A percentile compares a stretch with the other conserved stretches of the same genome.
Evolutionary conservation across 2,797 vertebrate genomes (phyloP).

Genomic region (Hipposideros larvatus): DNA sequence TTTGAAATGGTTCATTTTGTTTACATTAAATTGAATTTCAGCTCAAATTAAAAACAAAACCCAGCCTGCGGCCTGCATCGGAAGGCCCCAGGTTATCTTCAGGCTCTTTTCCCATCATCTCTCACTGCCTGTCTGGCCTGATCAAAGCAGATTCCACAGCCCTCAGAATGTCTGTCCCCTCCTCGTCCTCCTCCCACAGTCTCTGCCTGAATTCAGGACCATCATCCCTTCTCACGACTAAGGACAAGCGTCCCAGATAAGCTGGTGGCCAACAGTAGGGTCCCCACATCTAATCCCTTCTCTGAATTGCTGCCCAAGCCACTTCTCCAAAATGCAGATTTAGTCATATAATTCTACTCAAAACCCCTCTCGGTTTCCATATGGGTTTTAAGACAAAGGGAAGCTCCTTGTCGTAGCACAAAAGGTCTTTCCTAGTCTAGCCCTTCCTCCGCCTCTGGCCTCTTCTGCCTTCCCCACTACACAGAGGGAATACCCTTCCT

Average conservation of each 20-base stretch:
- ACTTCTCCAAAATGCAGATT: slow-evolving; percentile 1
- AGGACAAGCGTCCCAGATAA: not conserved
- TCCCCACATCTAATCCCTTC: not conserved
- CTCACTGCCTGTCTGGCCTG: not conserved
- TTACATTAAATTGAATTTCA: slow-evolving; percentile 16
- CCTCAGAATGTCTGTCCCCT: not conserved
- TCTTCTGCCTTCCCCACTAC: not conserved
- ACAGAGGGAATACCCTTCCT: not conserved
- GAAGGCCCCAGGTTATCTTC: slow-evolving; percentile 32
- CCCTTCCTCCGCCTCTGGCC: not conserved
- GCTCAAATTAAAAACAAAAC: not conserved
- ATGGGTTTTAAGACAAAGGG: not conserved
- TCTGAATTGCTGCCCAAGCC: not conserved
- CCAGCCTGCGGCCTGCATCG: not conserved
- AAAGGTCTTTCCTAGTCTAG: not conserved
- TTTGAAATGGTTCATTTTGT: not conserved
- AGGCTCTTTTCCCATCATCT: not conserved
- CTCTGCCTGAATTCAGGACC: not conserved
- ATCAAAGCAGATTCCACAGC: not conserved
- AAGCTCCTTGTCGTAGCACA: not conserved
- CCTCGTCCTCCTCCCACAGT: not conserved
- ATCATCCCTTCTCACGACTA: not conserved
- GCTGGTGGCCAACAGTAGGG: not conserved
- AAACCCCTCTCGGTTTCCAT: not conserved
- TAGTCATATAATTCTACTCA: not conserved